phyloP scores from a whole-genome alignment of 2,888 invertebrate species.

The Polymixis flavicincta region DNA sequence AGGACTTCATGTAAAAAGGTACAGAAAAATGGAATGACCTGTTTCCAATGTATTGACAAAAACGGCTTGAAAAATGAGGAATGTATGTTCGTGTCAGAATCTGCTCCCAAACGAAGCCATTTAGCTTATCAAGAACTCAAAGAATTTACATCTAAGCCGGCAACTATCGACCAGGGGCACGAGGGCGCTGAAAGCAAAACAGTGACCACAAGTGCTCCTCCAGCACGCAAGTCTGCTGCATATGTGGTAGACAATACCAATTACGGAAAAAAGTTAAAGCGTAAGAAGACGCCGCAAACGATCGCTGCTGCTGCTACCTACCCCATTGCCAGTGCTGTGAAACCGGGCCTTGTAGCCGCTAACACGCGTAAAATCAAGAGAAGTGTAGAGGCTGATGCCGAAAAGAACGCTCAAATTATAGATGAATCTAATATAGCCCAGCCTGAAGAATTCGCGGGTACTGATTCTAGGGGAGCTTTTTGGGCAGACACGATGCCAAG shows the following conservation, averaged over 20 bases:
- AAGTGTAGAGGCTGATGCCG: slow-evolving; percentile 80
- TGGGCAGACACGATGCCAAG: slow-evolving; percentile 92
- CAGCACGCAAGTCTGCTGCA: slow-evolving; percentile 81
- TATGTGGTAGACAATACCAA: slow-evolving; percentile 82
- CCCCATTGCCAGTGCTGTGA: slow-evolving; percentile 71
- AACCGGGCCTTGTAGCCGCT: slow-evolving; percentile 59
- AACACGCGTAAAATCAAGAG: slow-evolving; percentile 78
- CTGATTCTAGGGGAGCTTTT: slow-evolving; percentile 91
- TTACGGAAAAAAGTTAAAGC: slow-evolving; percentile 84
- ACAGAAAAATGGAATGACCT: slow-evolving; percentile 94
- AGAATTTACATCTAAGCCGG: slow-evolving; percentile 90
- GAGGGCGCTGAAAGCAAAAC: slow-evolving; percentile 85
- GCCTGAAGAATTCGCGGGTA: slow-evolving; percentile 89
- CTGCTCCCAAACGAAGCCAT: slow-evolving; percentile 92
- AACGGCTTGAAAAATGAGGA: slow-evolving; percentile 94
- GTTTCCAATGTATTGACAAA: slow-evolving; percentile 93
- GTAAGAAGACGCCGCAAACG: slow-evolving; percentile 82
- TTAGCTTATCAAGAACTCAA: slow-evolving; percentile 93
- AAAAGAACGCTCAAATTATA: slow-evolving; percentile 77
- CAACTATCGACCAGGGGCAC: slow-evolving; percentile 78
- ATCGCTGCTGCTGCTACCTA: slow-evolving; percentile 74
- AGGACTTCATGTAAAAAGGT: slow-evolving; percentile 93
- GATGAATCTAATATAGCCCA: slow-evolving; percentile 85
- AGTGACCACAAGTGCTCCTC: slow-evolving; percentile 82
- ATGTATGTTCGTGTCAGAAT: slow-evolving; percentile 94